Base-by-base conservation (phyloP, 2,888 invertebrate genomes). In the Sesamia inferens region DNA sequence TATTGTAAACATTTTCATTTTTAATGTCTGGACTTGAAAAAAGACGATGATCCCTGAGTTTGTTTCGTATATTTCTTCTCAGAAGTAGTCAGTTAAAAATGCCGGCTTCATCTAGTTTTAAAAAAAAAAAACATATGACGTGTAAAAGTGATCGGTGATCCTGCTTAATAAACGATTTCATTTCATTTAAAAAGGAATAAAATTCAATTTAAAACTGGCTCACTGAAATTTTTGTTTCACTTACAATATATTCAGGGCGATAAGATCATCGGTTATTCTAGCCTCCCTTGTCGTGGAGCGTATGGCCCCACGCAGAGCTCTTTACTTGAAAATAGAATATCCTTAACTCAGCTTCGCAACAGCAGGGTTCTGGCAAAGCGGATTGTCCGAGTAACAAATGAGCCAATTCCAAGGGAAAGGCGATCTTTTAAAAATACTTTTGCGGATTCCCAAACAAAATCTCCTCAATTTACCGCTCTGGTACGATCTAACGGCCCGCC, bases 331-430 rank as follows among this genome's bases (percentile, higher is more conserved):
- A 86, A 85, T 79, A 82, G 79, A 83, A 81, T 81, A 86, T 81
- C 74, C 77, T 74, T 65, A 78, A 76, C 70, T 76, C 77, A 79
- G 74, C 78, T 62, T 62, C 47, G 31, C 81, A 81, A 68, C 80
- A 74, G 77, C 77, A 68, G 77, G 79, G 74, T 76, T 78, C 81
- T 82, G 71, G 80, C 82, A 74, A 79, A 87, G 82, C 85, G 88
- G 85, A 89, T 88, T 88, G 89, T 86, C 83, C 73, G 86, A 75
- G 85, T 90, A 90, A 92, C 81, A 89, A 90, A 93, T 91, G 89
- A 88, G 83, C 84, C 88, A 88, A 90, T 92, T 90, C 81, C 85
- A 87, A 84, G 80, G 78, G 86, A 84, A 82, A 71, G 85, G 85
- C 84, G 78, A 88, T 83, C 83, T 85, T 83, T 86, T 83, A 86